Percentiles rank a stretch among this genome's conserved stretches.
These are phyloP conservation scores for Brachionus paranguensis DNA, from an alignment of 1,140 invertebrate species.

Conservation along the genomic window DNA sequence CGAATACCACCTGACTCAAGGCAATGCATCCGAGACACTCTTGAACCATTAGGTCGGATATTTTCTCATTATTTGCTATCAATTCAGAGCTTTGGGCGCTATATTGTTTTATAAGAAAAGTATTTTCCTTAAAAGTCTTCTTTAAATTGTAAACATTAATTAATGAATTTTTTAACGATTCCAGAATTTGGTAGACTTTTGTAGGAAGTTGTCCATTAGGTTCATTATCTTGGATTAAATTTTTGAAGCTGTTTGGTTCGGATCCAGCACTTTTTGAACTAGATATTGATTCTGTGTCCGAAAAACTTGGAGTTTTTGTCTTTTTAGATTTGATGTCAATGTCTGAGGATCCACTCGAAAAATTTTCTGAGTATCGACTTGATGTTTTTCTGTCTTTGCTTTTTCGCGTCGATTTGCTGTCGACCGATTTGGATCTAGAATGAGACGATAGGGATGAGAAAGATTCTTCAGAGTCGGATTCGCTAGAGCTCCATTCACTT, in stretches of 20 bases:
- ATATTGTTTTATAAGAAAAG: not conserved
- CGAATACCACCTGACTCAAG: not conserved
- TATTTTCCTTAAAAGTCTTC: slow-evolving; percentile 3
- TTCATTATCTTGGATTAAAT: slow-evolving; percentile 5
- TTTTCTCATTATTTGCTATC: not conserved
- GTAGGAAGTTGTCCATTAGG: not conserved
- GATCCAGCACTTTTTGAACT: not conserved
- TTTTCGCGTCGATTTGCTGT: not conserved
- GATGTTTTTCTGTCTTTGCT: not conserved
- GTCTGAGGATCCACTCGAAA: not conserved
- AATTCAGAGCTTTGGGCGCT: not conserved
- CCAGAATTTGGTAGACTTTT: not conserved
- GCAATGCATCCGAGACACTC: not conserved
- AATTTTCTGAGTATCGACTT: not conserved
- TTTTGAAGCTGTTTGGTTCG: not conserved
- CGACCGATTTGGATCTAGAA: not conserved
- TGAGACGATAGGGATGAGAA: not conserved
- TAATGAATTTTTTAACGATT: not conserved
- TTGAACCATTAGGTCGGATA: not conserved
- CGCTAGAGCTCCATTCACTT: not conserved
- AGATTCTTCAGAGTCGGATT: not conserved
- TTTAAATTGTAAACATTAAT: slow-evolving; percentile 16
- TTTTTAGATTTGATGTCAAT: not conserved
- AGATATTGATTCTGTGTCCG: not conserved
- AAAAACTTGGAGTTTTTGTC: not conserved